phyloP scores from a whole-genome alignment of 2,113 vertebrate genomes.

The Mugil cephalus region DNA sequence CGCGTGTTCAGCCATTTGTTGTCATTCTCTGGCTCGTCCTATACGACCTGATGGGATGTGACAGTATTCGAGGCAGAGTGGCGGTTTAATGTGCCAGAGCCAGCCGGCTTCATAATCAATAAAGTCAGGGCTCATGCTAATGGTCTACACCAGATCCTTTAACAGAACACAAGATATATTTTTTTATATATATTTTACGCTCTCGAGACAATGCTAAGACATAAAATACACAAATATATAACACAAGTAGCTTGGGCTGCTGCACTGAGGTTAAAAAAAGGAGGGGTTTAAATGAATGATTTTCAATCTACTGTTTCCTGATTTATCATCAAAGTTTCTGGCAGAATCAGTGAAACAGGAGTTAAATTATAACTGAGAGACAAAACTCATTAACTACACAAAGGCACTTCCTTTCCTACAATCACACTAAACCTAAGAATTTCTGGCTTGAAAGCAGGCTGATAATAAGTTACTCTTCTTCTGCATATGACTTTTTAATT shows the following conservation, averaged over 20 bases:
- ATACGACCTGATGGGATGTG: conserved; percentile 59
- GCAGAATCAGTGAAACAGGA: conserved; percentile 45
- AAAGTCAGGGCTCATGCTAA: conserved; percentile 32
- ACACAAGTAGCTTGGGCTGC: conserved; percentile 44
- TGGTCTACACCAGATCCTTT: not conserved
- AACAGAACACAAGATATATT: conserved; percentile 23
- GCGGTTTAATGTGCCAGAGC: conserved; percentile 33
- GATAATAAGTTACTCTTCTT: conserved; percentile 50
- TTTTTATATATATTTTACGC: conserved; percentile 14
- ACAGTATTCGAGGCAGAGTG: conserved; percentile 39
- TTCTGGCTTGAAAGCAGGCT: conserved; percentile 39
- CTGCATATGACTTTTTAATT: not conserved
- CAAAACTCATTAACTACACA: not conserved
- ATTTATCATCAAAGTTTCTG: conserved; percentile 16
- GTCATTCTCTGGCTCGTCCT: conserved; percentile 23
- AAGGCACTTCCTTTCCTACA: conserved; percentile 15
- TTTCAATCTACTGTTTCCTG: conserved; percentile 30
- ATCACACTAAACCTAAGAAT: conserved; percentile 31
- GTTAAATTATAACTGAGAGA: conserved; percentile 8
- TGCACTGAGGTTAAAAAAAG: conserved; percentile 12
- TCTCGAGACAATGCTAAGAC: conserved; percentile 38
- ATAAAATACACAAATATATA: conserved; percentile 53
- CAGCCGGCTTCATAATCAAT: conserved; percentile 49
- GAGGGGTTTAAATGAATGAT: conserved; percentile 24
- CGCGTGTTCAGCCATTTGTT: conserved; percentile 39